phyloP scores from a whole-genome alignment of 2,888 invertebrate genomes.

The Heliconius ethilla region DNA sequence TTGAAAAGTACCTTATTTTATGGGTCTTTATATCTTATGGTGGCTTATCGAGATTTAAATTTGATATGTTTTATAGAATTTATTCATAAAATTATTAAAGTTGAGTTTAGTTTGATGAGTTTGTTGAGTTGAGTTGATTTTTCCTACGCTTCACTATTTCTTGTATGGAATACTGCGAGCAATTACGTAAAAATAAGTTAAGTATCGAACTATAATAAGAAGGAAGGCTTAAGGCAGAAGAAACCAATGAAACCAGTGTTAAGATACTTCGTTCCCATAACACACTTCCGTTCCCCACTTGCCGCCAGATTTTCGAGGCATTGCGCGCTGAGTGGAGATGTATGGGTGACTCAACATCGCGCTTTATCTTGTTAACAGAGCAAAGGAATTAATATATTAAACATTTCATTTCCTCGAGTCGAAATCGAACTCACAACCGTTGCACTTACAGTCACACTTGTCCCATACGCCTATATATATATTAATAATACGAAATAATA shows the following conservation, averaged over 20 bases:
- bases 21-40: not conserved
- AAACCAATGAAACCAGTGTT: not conserved
- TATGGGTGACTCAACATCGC: not conserved
- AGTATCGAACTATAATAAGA: no score
- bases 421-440: no score
- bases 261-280: not conserved
- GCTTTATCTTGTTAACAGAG: not conserved
- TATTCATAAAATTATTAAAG: not conserved
- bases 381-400: not conserved
- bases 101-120: not conserved
- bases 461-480: no score
- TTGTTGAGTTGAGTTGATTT: no score
- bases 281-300: not conserved
- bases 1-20: not conserved
- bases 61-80: not conserved
- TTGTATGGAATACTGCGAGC: no score
- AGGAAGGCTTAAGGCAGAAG: no score
- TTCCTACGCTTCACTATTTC: no score
- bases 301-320: not conserved
- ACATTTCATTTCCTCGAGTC: not conserved
- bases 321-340: not conserved
- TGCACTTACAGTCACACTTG: no score
- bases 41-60: not conserved
- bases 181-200: no score
- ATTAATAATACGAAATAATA: no score